Base-by-base conservation (phyloP, 2,797 vertebrate species). In the Hippoglossus hippoglossus region DNA sequence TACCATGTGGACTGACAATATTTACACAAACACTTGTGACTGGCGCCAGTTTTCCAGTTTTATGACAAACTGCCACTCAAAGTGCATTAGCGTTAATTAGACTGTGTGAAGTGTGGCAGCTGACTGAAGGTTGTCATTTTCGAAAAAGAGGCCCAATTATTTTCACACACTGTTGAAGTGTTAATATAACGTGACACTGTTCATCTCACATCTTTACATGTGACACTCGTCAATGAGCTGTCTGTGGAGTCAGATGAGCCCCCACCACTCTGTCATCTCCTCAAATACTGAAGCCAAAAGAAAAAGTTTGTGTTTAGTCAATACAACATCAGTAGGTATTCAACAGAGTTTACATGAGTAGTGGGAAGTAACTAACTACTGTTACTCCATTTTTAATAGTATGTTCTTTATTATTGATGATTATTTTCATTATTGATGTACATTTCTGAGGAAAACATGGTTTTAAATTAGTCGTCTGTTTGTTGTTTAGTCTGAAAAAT, bases 61-160 rank as follows among this genome's bases (percentile, higher is more conserved):
- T 39, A 25, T 67, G 63, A 77, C 56, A 85, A 53, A 75, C 56
- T 71, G 72, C 46, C 76, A 26, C 67, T 79, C 80, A 34, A 36
- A 55, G 25, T 49, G 49, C 79, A 80, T 89, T 80, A 69, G 54
- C 22, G 26, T 72, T 75, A 75, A 86, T 81, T 58, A 75, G 36
- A 54, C 51, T 26, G 58, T 51, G 28, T 62, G 57, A 75, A 62
- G 71, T 52, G 60, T 50, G 52, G 47, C 52, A 31, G 64, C 55
- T 39, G 65, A 81, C 71, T 79, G 77, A 74, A 72, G 13, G 49
- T 19, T 86, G 34, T 24, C 25, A 36, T 76, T 80, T 77, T 46
- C 21, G 63, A 55, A 81, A 61, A 73, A 58, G 68, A 31, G 21
- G 21, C 19, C 50, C 28, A 62, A 69, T 79, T 83, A 82, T 85